phyloP scores from a whole-genome alignment of 2,888 invertebrate species.

The Xestia ashworthii region DNA sequence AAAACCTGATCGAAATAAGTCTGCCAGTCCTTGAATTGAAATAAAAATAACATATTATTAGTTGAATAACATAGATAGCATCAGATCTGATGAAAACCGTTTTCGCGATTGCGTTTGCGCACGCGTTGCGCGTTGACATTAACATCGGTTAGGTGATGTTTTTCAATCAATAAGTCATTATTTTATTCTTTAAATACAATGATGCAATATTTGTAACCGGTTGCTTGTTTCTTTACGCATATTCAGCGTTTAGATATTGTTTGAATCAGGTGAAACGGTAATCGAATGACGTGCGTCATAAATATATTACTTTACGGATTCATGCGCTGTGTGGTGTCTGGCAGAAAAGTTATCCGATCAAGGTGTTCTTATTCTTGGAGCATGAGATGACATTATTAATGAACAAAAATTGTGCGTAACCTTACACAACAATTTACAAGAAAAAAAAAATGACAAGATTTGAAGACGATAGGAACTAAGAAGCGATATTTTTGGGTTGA shows the following conservation, averaged over 20 bases:
- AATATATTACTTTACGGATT: not conserved
- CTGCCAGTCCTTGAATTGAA: constrained; percentile 32
- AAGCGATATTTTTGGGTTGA: not conserved
- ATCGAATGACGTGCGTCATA: not conserved
- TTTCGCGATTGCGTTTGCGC: constrained; percentile 70
- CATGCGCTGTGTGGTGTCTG: not conserved
- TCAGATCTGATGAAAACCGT: constrained; percentile 72
- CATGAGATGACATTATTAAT: not conserved
- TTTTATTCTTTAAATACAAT: constrained; percentile 59
- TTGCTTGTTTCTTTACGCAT: constrained; percentile 65
- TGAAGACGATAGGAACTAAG: not conserved
- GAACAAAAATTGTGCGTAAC: not conserved
- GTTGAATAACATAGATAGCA: constrained; percentile 21
- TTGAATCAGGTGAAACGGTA: constrained; percentile 17
- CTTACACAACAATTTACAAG: not conserved
- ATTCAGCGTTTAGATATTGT: constrained; percentile 29
- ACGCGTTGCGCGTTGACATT: constrained; percentile 26
- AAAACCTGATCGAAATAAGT: constrained; percentile 17
- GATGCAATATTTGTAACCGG: constrained; percentile 69
- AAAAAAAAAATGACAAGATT: not conserved
- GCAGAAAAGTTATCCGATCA: not conserved
- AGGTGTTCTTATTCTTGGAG: not conserved
- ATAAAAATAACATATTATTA: constrained; percentile 19
- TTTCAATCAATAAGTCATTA: constrained; percentile 33
- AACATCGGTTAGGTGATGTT: constrained; percentile 37